Percentiles rank a stretch among this genome's conserved stretches.
phyloP scores from a whole-genome alignment of 2,888 invertebrate genomes.

The Augiades crinisus region DNA sequence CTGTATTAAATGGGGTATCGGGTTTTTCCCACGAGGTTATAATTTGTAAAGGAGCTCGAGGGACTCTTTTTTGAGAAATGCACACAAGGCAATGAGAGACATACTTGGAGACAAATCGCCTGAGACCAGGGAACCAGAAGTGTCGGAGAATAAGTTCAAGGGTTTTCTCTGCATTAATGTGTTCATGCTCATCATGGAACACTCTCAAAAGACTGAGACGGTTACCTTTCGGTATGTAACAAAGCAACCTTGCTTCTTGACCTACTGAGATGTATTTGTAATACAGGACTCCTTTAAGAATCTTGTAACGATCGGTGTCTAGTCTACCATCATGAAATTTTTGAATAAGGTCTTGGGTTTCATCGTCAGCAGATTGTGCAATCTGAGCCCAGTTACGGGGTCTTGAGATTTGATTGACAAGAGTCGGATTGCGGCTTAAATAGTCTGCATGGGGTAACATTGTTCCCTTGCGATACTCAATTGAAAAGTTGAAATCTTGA shows the following conservation, averaged over 20 bases:
- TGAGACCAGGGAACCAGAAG: slow-evolving; percentile 8
- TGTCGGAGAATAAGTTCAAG: slow-evolving; percentile 13
- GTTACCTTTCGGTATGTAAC: slow-evolving; percentile 22
- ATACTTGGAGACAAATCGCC: slow-evolving; percentile 12
- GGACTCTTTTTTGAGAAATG: slow-evolving; percentile 13
- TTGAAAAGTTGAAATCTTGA: slow-evolving; percentile 33
- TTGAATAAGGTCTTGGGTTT: slow-evolving; percentile 22
- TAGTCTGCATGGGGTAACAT: slow-evolving; percentile 40
- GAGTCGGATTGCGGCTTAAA: slow-evolving; percentile 35
- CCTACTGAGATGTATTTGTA: too few relatives aligned
- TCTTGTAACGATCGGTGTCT: background rate
- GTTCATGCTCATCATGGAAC: slow-evolving; percentile 31
- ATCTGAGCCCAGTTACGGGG: background rate
- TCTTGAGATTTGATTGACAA: slow-evolving; percentile 1
- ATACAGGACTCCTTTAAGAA: too few relatives aligned
- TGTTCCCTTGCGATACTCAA: slow-evolving; percentile 33
- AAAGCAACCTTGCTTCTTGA: too few relatives aligned
- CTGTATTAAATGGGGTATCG: background rate
- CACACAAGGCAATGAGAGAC: slow-evolving; percentile 9
- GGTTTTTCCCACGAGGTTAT: slow-evolving; percentile 23
- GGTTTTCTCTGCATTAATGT: slow-evolving; percentile 20
- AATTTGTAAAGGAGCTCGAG: slow-evolving; percentile 7
- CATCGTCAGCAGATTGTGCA: slow-evolving; percentile 13
- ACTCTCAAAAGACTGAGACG: slow-evolving; percentile 28
- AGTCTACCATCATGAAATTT: slow-evolving; percentile 23